These are phyloP conservation scores for Melipona beecheii DNA, from an alignment of 2,888 invertebrate species.

Conservation along the genomic window DNA sequence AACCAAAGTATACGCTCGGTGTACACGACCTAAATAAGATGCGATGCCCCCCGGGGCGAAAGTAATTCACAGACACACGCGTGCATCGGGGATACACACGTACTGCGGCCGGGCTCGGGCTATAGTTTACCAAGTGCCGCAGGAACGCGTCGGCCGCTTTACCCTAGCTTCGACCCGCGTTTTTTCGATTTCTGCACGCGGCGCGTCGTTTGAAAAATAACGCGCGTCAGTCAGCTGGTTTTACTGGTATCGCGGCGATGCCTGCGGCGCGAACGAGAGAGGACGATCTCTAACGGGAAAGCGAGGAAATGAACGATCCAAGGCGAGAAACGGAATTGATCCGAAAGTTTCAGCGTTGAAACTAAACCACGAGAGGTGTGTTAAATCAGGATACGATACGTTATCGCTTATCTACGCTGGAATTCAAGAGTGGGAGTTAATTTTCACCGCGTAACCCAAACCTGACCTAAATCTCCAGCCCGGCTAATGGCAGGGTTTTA, in stretches of 20 bases:
- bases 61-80: constrained; percentile 82
- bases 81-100: constrained; percentile 39
- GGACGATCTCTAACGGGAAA: no score
- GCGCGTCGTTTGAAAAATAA: not conserved
- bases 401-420: not conserved
- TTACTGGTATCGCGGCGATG: no score
- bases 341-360: not conserved
- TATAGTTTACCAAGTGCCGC: constrained; percentile 61
- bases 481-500: not conserved
- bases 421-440: not conserved
- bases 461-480: not conserved
- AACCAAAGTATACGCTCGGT: constrained; percentile 77
- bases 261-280: no score
- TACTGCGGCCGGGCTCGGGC: constrained; percentile 47
- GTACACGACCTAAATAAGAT: constrained; percentile 84
- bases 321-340: no score
- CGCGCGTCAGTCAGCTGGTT: no score
- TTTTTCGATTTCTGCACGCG: constrained; percentile 26
- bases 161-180: constrained; percentile 45
- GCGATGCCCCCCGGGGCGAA: constrained; percentile 84
- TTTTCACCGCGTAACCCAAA: constrained; percentile 1
- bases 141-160: constrained; percentile 50
- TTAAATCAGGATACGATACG: not conserved
- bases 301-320: no score
- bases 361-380: not conserved